phyloP scores from a whole-genome alignment of 1,140 invertebrate species.

The Periplaneta americana region DNA sequence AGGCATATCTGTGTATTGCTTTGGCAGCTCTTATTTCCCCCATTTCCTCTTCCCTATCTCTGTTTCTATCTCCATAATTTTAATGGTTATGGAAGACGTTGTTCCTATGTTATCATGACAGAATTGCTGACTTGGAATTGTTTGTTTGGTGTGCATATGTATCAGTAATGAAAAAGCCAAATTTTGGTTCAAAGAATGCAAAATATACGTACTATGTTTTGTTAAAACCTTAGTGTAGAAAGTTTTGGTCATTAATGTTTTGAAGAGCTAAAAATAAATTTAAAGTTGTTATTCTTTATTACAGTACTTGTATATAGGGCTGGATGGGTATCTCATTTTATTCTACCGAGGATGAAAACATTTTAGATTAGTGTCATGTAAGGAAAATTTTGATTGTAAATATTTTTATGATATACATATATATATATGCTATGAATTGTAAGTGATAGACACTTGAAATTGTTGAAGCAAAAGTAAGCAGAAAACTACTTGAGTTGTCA shows the following conservation, averaged over 20 bases:
- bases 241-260: background rate
- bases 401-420: too few relatives aligned
- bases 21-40: too few relatives aligned
- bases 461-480: background rate
- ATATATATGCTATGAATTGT: too few relatives aligned
- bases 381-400: background rate
- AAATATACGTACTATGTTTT: background rate
- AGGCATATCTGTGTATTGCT: too few relatives aligned
- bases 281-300: background rate
- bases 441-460: background rate
- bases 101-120: background rate
- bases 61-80: too few relatives aligned
- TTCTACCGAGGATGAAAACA: background rate
- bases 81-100: too few relatives aligned
- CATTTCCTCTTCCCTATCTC: too few relatives aligned
- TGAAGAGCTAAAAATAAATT: background rate
- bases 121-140: background rate
- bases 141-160: too few relatives aligned
- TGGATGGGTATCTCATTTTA: background rate
- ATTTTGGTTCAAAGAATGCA: background rate
- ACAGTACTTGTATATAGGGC: background rate
- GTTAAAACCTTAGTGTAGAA: background rate
- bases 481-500: background rate
- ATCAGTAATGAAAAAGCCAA: too few relatives aligned
- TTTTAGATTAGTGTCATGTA: background rate